Percentiles rank a stretch among this genome's conserved stretches.
Evolutionary conservation across 2,888 invertebrate species (phyloP).

Genomic region (Seira ritae): DNA sequence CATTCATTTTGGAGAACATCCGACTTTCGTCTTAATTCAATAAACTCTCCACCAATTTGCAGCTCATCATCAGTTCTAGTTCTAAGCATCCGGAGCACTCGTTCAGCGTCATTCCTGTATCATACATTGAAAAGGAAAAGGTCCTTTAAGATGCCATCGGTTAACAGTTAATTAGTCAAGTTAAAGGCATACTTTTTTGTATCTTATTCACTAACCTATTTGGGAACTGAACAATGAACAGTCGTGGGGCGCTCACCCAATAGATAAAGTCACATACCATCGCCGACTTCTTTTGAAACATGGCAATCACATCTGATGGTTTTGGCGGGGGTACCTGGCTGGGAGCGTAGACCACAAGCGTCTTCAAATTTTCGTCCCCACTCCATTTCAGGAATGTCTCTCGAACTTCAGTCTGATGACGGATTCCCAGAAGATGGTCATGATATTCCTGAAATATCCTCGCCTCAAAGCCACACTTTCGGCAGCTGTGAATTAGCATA

Average conservation of each 20-base stretch:
- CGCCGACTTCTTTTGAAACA: neutral
- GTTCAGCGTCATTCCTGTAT: neutral
- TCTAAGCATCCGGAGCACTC: neutral
- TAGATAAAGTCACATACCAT: constrained; percentile 35
- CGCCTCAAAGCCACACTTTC: constrained; percentile 20
- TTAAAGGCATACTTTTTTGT: too few species aligned
- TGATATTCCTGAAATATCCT: constrained; percentile 8
- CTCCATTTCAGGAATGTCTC: constrained; percentile 44
- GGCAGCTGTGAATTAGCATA: constrained; percentile 38
- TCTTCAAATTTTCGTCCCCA: constrained; percentile 22
- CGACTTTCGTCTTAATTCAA: neutral
- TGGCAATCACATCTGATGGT: constrained; percentile 15
- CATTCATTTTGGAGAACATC: neutral
- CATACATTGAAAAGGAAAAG: neutral
- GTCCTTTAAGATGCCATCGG: neutral
- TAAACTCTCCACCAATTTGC: neutral
- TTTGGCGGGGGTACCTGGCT: neutral
- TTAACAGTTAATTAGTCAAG: neutral
- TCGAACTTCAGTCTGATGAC: constrained; percentile 20
- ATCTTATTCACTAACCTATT: neutral
- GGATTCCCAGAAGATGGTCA: constrained; percentile 13
- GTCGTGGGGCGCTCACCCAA: constrained; percentile 22
- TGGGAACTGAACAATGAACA: constrained; percentile 38
- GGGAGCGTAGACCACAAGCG: constrained; percentile 21
- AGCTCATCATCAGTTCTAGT: neutral